Percentiles rank a stretch among this genome's conserved stretches.
phyloP scores from a whole-genome alignment of 1,140 invertebrate genomes.

The Streblospio benedicti region DNA sequence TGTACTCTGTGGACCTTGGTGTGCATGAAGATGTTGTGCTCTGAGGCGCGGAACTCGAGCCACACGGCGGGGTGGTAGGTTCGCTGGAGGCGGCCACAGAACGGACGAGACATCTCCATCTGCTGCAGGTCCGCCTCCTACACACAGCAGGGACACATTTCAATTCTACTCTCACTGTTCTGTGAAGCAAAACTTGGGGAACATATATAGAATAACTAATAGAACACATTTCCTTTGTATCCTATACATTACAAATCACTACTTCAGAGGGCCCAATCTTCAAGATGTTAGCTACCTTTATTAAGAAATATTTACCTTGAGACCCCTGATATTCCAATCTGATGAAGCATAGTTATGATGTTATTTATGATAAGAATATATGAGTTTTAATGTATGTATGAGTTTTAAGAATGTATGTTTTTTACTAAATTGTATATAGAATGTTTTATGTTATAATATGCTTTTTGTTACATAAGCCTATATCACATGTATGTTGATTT shows the following conservation, averaged over 20 bases:
- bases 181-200: neutral
- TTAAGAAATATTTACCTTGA: neutral
- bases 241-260: neutral
- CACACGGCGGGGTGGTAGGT: slow-evolving; percentile 67
- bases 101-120: slow-evolving; percentile 81
- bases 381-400: neutral
- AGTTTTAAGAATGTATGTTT: neutral
- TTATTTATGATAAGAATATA: neutral
- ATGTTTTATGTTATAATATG: neutral
- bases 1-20: slow-evolving; percentile 61
- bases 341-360: too few species aligned
- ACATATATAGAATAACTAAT: neutral
- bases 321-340: too few species aligned
- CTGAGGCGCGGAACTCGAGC: slow-evolving; percentile 63
- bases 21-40: slow-evolving; percentile 60
- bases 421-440: neutral
- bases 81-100: slow-evolving; percentile 66
- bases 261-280: neutral
- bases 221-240: neutral
- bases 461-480: neutral
- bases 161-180: neutral
- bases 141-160: neutral
- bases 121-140: slow-evolving; percentile 66
- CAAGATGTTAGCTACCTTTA: neutral
- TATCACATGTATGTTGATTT: neutral